Evolutionary conservation across 2,113 vertebrate genomes (phyloP).

Genomic region (Benitochromis conjunctus): DNA sequence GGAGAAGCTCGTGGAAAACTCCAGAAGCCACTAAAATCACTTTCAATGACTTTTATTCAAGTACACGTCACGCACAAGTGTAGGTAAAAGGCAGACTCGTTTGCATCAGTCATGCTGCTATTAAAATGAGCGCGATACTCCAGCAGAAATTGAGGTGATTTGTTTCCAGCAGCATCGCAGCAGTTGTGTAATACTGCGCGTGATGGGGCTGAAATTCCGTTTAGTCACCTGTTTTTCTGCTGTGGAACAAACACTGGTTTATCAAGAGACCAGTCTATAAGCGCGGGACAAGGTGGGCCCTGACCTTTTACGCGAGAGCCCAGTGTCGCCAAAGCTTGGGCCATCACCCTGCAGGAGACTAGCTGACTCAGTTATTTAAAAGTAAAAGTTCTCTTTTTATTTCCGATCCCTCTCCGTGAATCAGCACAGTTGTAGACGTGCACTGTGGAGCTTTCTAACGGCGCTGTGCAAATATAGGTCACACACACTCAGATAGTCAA

Average conservation of each 20-base stretch:
- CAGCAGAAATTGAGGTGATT: not conserved
- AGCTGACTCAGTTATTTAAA: not conserved
- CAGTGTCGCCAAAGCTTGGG: not conserved
- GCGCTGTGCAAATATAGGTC: slow-evolving; percentile 43
- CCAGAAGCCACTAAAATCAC: not conserved
- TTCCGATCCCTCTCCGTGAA: not conserved
- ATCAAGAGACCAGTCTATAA: not conserved
- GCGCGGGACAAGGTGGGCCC: not conserved
- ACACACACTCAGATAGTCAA: not conserved
- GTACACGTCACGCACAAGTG: not conserved
- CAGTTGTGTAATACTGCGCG: not conserved
- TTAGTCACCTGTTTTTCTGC: not conserved
- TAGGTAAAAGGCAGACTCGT: not conserved
- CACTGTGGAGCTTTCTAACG: slow-evolving; percentile 12
- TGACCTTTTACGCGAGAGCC: not conserved
- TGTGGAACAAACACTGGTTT: not conserved
- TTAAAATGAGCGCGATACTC: not conserved
- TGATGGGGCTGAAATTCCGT: not conserved
- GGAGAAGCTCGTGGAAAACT: not conserved
- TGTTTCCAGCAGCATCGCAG: not conserved
- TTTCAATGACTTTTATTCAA: not conserved
- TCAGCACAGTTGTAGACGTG: not conserved
- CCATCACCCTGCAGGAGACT: not conserved
- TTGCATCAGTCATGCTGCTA: not conserved
- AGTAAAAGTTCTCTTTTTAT: slow-evolving; percentile 3